Percentiles rank a stretch among this genome's conserved stretches.
These are phyloP conservation scores for Serilophus lunatus DNA, from an alignment of 2,113 vertebrate species.

Conservation along the genomic window DNA sequence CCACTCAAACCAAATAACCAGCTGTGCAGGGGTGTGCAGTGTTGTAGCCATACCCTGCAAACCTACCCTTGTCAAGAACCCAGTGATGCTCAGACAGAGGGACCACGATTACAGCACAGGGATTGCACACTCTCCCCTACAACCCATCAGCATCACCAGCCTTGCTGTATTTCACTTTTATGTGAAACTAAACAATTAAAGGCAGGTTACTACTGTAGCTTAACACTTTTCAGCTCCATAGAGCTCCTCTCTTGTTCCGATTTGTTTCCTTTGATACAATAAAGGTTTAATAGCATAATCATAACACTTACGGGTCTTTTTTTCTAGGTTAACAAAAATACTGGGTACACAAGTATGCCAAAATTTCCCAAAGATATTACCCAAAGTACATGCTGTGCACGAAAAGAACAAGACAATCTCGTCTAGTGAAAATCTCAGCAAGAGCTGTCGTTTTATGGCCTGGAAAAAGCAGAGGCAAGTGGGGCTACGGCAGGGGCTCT, in stretches of 20 bases:
- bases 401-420: constrained; percentile 49
- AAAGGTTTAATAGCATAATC: constrained; percentile 31
- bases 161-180: not conserved
- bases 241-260: not conserved
- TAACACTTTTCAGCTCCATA: not conserved
- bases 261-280: constrained; percentile 10
- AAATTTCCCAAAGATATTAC: constrained; percentile 11
- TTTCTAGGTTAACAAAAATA: constrained; percentile 30
- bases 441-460: not conserved
- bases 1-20: not conserved
- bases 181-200: not conserved
- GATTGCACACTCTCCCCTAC: not conserved
- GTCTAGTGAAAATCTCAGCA: constrained; percentile 41
- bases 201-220: not conserved
- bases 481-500: not conserved
- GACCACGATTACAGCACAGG: accelerated
- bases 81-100: not conserved
- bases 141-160: not conserved
- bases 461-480: constrained; percentile 25
- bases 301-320: not conserved
- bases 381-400: not conserved
- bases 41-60: accelerated
- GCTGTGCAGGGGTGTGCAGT: accelerated
- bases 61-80: not conserved
- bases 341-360: not conserved